Conservation (phyloP, 2,888 invertebrate genomes). For the Dryadula phaetusa region DNA sequence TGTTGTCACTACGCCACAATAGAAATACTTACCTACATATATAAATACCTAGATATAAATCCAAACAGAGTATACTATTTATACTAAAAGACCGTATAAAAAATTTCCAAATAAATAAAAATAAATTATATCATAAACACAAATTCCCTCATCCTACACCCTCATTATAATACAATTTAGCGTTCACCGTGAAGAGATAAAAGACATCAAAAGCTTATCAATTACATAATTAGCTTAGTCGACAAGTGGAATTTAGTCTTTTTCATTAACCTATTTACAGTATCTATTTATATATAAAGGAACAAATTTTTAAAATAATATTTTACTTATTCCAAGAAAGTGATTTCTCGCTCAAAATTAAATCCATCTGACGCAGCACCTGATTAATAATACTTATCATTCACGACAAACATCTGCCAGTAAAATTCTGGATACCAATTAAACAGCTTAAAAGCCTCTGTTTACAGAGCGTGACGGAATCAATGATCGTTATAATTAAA, state of each 20-base stretch:
- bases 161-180: background rate
- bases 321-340: conserved; percentile 23
- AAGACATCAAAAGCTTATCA: background rate
- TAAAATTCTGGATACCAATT: conserved; percentile 55
- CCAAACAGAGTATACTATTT: background rate
- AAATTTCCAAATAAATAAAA: background rate
- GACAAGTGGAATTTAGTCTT: background rate
- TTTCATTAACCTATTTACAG: background rate
- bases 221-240: background rate
- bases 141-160: background rate
- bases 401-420: conserved; percentile 48
- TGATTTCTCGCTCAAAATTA: conserved; percentile 24
- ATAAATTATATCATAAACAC: background rate
- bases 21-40: no score
- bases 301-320: conserved; percentile 30
- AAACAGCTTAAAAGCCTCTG: conserved; percentile 56
- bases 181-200: background rate
- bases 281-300: background rate
- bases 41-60: background rate
- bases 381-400: conserved; percentile 43
- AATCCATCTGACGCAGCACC: conserved; percentile 28
- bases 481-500: conserved; percentile 66
- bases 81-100: background rate
- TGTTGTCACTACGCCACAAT: background rate
- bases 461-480: conserved; percentile 60